Conservation (phyloP, 2,888 invertebrate species). For the Blomia tropicalis region DNA sequence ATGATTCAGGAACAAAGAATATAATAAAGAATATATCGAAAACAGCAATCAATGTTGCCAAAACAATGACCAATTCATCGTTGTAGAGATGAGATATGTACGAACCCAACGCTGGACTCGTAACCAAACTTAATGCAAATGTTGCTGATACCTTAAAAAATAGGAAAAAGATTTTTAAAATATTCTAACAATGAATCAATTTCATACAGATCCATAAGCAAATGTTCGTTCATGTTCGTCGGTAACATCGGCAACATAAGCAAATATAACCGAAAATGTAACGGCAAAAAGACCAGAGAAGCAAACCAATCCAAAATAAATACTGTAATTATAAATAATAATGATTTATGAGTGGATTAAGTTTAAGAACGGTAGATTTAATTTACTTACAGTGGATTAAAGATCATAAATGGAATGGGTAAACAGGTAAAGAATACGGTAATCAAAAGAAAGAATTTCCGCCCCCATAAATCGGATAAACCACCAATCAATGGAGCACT, state of each 20-base stretch:
- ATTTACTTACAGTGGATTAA: constrained; percentile 71
- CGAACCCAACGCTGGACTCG: constrained; percentile 87
- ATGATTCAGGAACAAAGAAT: constrained; percentile 91
- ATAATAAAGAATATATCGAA: constrained; percentile 95
- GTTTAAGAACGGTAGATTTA: too few relatives aligned
- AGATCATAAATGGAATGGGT: constrained; percentile 94
- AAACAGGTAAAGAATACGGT: constrained; percentile 98
- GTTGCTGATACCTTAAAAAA: constrained; percentile 63
- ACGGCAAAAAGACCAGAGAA: constrained; percentile 97
- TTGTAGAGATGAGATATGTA: constrained; percentile 49
- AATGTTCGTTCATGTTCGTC: constrained; percentile 84
- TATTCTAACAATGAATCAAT: constrained; percentile 1
- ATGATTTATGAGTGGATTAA: not conserved
- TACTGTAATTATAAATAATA: constrained; percentile 40
- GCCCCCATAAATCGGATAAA: constrained; percentile 91
- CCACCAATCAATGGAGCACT: constrained; percentile 94
- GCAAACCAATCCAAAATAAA: constrained; percentile 98
- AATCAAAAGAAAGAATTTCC: constrained; percentile 89
- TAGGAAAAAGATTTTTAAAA: not conserved
- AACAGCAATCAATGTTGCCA: constrained; percentile 83
- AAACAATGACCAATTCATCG: constrained; percentile 62
- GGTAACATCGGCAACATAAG: constrained; percentile 98
- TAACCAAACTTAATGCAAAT: constrained; percentile 96
- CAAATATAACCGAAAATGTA: constrained; percentile 97
- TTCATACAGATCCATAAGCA: constrained; percentile 73